A percentile compares a stretch with the other conserved stretches of the same genome.
These are phyloP conservation scores for Alaudala cheleensis DNA, from an alignment of 2,113 vertebrate species.

Conservation along the genomic window DNA sequence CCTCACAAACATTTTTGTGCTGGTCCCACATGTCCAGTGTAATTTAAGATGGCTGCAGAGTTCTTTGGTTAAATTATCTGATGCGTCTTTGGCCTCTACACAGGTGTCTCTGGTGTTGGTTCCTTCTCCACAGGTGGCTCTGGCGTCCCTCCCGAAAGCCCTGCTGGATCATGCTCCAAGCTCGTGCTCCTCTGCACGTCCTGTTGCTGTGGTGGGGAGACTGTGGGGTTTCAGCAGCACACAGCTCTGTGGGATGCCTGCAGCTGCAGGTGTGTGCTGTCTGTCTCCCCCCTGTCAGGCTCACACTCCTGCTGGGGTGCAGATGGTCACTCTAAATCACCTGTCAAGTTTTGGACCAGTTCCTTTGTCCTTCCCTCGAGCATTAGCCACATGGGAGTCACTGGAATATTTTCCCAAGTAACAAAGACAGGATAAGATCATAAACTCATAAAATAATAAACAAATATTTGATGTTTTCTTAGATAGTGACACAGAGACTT, in stretches of 20 bases:
- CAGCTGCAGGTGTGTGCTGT: not conserved
- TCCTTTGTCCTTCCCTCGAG: not conserved
- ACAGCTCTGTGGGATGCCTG: not conserved
- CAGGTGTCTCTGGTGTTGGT: not conserved
- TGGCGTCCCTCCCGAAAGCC: accelerated
- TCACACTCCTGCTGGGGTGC: not conserved
- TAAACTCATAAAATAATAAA: not conserved
- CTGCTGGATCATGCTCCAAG: accelerated
- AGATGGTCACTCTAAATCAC: not conserved
- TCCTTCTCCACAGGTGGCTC: not conserved
- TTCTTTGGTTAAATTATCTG: not conserved
- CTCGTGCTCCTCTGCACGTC: accelerated
- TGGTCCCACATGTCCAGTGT: not conserved
- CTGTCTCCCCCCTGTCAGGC: accelerated
- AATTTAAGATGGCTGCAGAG: not conserved
- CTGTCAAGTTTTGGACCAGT: not conserved
- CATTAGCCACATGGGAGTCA: not conserved
- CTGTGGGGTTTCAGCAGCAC: accelerated
- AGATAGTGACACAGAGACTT: not conserved
- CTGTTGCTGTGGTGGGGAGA: not conserved
- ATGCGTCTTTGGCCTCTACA: not conserved
- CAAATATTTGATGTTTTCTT: not conserved
- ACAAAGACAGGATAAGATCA: not conserved
- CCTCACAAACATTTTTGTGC: not conserved
- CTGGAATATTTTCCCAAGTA: not conserved